Base-by-base conservation (phyloP, 2,888 invertebrate genomes). In the Cyrtodaria siliqua region DNA sequence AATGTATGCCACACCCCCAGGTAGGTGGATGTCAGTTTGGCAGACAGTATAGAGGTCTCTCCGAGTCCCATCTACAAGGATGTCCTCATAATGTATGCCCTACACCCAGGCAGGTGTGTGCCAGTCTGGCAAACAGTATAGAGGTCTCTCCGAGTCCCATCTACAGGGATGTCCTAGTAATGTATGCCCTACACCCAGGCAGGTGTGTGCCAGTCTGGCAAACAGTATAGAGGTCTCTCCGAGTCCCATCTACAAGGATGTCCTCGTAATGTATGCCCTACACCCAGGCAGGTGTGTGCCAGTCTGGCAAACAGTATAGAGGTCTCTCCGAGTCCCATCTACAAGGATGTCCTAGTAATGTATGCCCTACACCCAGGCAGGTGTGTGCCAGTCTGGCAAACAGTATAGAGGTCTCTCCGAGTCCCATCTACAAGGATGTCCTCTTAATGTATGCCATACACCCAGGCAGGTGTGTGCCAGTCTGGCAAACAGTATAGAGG, bases 201-300 rank as follows among this genome's bases (percentile, higher is more conserved):
- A 55, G 23, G 56, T 47, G 8, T 97, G 97, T 94, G 53, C 66
- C 33, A n/a, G 53, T 4, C 56, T 64, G 1, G 96, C 91, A 24
- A 52, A 64, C 96, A 75, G 50, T 67, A 84, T 53, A 82, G 88
- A 57, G 55, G 72, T 61, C n/a, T 53, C 68, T 20, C 87, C 84
- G 4, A 55, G 79, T 20, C 85, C 83, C 2, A 64, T 84, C 20
- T 82, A 70, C 66, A 84, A 85, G 63, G 86, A 86, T 49, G 83
- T 76, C 49, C 70, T 85, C 16, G 73, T 87, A 9, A 83, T 85
- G 83, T 86, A 83, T 79, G 85, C 86, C 20, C 86, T 84, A 26
- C 85, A 83, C 3, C 83, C 86, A 75, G 86, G 86, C 85, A 55
- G 23, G 56, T 47, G 50, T 23, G 23, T 52, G 12, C 16, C 8